Evolutionary conservation across 2,113 vertebrate species (phyloP).

Genomic region (Neodontobutis hainanensis): DNA sequence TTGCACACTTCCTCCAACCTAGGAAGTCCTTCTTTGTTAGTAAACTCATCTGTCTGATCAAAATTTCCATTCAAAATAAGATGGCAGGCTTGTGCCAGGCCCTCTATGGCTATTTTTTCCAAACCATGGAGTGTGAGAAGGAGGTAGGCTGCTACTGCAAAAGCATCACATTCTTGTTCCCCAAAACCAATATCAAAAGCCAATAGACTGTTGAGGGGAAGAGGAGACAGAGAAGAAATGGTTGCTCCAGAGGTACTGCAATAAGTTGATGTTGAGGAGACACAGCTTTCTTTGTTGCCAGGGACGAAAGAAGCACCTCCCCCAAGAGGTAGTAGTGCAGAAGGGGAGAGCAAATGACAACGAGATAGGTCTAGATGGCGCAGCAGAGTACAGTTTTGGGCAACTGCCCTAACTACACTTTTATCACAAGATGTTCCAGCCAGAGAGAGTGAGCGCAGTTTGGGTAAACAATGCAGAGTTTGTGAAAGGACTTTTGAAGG

Average conservation of each 20-base stretch:
- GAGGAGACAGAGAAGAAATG: constrained; percentile 25
- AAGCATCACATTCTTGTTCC: constrained; percentile 58
- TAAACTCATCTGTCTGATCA: constrained; percentile 47
- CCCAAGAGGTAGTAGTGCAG: constrained; percentile 65
- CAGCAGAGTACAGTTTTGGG: constrained; percentile 50
- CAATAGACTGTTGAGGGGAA: constrained; percentile 64
- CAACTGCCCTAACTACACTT: constrained; percentile 53
- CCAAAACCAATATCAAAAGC: constrained; percentile 76
- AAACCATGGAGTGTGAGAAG: constrained; percentile 72
- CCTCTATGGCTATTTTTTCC: constrained; percentile 69
- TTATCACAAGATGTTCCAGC: constrained; percentile 66
- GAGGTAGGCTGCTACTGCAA: constrained; percentile 63
- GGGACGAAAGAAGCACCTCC: constrained; percentile 20
- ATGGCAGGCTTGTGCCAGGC: constrained; percentile 64
- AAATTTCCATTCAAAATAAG: constrained; percentile 63
- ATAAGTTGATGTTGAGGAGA: constrained; percentile 2
- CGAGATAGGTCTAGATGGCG: constrained; percentile 73
- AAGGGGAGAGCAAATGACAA: constrained; percentile 69
- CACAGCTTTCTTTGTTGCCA: not conserved
- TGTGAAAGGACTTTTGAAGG: constrained; percentile 63
- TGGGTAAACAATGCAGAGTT: constrained; percentile 58
- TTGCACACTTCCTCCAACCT: constrained; percentile 64
- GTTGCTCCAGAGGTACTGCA: not conserved
- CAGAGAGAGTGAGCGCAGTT: constrained; percentile 70
- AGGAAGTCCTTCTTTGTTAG: constrained; percentile 50